phyloP scores from a whole-genome alignment of 2,797 vertebrate genomes.

The Dicrostonyx torquatus region DNA sequence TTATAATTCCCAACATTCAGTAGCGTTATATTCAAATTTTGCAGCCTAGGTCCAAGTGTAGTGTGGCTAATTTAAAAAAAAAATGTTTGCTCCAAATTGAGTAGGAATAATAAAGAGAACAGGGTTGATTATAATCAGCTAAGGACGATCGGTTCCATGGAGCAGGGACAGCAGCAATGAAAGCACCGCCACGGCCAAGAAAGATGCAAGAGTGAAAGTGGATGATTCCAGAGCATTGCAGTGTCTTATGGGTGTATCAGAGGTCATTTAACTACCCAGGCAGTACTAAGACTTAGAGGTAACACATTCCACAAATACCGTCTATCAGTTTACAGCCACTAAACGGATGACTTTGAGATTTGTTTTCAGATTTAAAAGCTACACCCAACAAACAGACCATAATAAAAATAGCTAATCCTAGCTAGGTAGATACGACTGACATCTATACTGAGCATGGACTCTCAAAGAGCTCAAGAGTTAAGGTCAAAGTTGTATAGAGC shows the following conservation, averaged over 20 bases:
- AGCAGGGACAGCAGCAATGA: neutral
- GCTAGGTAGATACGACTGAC: neutral
- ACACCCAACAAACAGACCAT: neutral
- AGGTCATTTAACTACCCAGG: constrained; percentile 48
- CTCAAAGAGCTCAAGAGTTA: neutral
- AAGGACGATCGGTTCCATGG: neutral
- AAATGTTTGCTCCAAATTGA: neutral
- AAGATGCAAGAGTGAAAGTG: constrained; percentile 49
- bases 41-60: neutral
- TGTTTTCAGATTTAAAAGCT: constrained; percentile 12
- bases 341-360: constrained; percentile 11
- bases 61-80: constrained; percentile 2
- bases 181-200: neutral
- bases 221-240: constrained; percentile 30
- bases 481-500: neutral
- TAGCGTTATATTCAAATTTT: constrained; percentile 15
- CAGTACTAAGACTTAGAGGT: constrained; percentile 28
- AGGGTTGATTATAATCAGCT: no score
- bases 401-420: neutral
- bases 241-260: neutral
- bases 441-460: neutral
- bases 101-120: neutral
- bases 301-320: neutral
- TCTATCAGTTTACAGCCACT: neutral
- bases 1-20: constrained; percentile 3